Evolutionary conservation across 92 coral and sea anemone genomes (phyloP), one percentile per base, ranked within the genome.

Genomic region (Montipora capitata): DNA sequence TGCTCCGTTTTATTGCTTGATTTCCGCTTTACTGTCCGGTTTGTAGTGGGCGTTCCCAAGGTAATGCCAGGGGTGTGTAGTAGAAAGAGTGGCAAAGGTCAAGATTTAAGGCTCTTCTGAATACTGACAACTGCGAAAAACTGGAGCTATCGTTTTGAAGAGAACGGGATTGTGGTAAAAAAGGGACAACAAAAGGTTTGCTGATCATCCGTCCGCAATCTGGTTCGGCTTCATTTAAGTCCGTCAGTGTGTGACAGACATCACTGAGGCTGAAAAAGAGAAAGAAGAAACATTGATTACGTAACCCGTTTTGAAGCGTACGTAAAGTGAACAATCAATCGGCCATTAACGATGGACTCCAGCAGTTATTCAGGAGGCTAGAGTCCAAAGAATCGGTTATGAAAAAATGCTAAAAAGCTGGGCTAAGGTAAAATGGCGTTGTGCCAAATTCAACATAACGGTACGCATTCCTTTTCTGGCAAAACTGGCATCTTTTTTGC

Each of bases 51-150:
- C 54, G 77, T 74, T n/a, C 39, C 40, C 71, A 7, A 7, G 82
- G 65, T 40, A 54, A 12, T 14, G 8, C 63, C 67, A 62, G 85
- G 77, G 77, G 77, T 69, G 85, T 69, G 81, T 56, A 7, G 14
- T 9, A n/a, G 61, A 54, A 10, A 3, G 13, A 54, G 41, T 73
- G 77, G 59, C 77, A 49, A 73, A 48, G 77, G 77, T 73, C 77
- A 61, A 14, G 40, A 72, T 45, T 48, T 3, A 18, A 8, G 57
- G 15, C 59, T 73, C 52, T 8, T 52, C 17, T 44, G 12, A 12
- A 2, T 72, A 9, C 52, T 12, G 11, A 12, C 61, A 12, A 54
- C 14, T 8, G 45, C 75, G 41, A 70, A 3, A 27, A 66, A 66
- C 41, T 3, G 41, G 12, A 8, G 2, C 4, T 10, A 42, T 10